Evolutionary conservation across 1,140 invertebrate species (phyloP), one percentile per base, ranked within the genome.

Genomic region (Bombus turneri): DNA sequence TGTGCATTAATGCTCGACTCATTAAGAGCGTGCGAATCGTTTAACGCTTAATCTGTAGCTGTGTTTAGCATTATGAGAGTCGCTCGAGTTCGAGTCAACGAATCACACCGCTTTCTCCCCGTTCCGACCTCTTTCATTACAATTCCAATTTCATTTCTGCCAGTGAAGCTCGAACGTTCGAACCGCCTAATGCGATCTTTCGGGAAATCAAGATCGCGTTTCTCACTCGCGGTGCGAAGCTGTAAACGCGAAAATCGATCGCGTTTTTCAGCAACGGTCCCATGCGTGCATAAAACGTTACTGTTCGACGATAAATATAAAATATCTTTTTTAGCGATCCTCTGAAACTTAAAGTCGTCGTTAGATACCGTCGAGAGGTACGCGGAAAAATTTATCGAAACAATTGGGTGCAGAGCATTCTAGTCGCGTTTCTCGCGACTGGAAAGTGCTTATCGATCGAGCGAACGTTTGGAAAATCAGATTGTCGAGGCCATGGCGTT

Each of bases 231-330:
- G 47, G 47, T 53, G 47, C 47, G 47, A 53, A 22, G 18, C 47
- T 53, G 18, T 53, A 22, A 53, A 53, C 18, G 8, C 47, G 47
- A 22, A 53, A 53, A 53, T 53, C n/a, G 72, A 68, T 13, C 71
- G 41, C 13, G 31, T 39, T 39, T 37, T 71, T 12, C 10, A 25
- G 28, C 15, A 53, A 68, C 59, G 31, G 18, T 31, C 12, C 39
- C 15, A 9, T n/a, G 6, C 15, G 1, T 2, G n/a, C 2, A 13
- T 15, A 66, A 66, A 8, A 66, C n/a, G 59, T 75, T 76, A 83
- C 41, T 64, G 71, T 39, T 15, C 39, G 80, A 13, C 80, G 71
- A 82, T 74, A 47, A 74, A 82, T 82, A 82, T 82, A 74, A 74
- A 66, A 74, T 74, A 76, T 31, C 41, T 66, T 66, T 41, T 75